phyloP scores from a whole-genome alignment of 2,888 invertebrate species.

The Nipponacmea schrenckii region DNA sequence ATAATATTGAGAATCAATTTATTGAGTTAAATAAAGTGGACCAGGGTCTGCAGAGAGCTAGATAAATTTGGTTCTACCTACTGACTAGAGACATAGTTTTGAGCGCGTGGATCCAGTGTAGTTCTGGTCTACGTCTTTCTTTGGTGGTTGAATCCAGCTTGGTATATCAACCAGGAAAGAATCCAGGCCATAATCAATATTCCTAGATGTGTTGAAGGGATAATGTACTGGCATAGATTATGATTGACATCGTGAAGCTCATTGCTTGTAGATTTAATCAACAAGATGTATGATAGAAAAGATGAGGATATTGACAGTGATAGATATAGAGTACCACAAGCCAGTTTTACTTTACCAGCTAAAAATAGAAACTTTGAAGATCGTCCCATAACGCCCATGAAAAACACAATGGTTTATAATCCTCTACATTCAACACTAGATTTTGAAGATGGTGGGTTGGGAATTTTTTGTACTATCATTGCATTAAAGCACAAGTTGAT shows the following conservation, averaged over 20 bases:
- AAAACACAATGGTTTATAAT: conserved; percentile 63
- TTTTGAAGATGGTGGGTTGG: conserved; percentile 64
- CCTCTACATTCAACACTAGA: conserved; percentile 60
- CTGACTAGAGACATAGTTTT: too few relatives aligned
- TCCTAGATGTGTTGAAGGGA: too few relatives aligned
- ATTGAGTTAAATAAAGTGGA: too few relatives aligned
- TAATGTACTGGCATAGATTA: too few relatives aligned
- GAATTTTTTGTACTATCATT: not conserved
- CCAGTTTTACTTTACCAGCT: conserved; percentile 19
- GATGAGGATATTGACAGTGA: conserved; percentile 38
- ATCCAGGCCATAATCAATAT: too few relatives aligned
- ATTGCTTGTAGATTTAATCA: not conserved
- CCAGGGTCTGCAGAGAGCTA: too few relatives aligned
- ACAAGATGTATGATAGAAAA: conserved; percentile 9
- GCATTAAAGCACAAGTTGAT: not conserved
- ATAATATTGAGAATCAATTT: too few relatives aligned
- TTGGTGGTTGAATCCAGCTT: too few relatives aligned
- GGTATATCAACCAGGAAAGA: too few relatives aligned
- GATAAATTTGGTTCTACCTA: too few relatives aligned
- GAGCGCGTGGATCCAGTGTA: too few relatives aligned
- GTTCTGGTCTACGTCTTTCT: too few relatives aligned
- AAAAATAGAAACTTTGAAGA: conserved; percentile 43
- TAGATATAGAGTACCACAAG: conserved; percentile 29
- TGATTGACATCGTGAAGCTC: not conserved
- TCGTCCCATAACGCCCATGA: conserved; percentile 65